These are phyloP conservation scores for Furcula furcula DNA, from an alignment of 2,888 invertebrate species.

Conservation along the genomic window DNA sequence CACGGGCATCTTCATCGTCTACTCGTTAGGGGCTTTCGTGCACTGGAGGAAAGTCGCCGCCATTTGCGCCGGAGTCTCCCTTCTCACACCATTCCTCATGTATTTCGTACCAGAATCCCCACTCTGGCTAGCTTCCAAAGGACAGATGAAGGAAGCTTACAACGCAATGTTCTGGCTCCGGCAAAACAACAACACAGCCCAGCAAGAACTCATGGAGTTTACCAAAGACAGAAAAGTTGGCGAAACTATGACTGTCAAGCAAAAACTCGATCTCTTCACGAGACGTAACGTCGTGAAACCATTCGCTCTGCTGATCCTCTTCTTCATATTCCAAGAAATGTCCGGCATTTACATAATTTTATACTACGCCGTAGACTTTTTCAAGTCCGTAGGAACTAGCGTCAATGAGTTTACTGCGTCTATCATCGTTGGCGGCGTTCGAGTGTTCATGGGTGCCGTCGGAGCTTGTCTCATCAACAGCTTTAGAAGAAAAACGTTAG, in stretches of 20 bases:
- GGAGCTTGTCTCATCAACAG: conserved; percentile 85
- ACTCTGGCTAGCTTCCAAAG: conserved; percentile 84
- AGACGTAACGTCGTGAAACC: conserved; percentile 84
- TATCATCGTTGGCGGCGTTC: conserved; percentile 85
- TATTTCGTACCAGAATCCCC: conserved; percentile 87
- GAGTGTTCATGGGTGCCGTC: conserved; percentile 85
- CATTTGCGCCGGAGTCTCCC: conserved; percentile 82
- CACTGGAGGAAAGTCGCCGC: conserved; percentile 86
- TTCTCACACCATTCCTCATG: conserved; percentile 81
- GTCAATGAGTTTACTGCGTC: conserved; percentile 86
- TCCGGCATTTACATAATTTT: conserved; percentile 88
- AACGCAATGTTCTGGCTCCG: conserved; percentile 84
- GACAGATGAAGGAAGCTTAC: conserved; percentile 82
- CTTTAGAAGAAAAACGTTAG: conserved; percentile 83
- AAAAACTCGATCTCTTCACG: conserved; percentile 68
- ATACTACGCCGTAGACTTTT: conserved; percentile 87
- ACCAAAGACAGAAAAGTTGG: conserved; percentile 67
- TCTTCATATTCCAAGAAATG: conserved; percentile 87
- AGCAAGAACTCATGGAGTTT: conserved; percentile 84
- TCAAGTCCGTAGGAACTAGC: conserved; percentile 84
- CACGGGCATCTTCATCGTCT: conserved; percentile 86
- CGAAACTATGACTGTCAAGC: conserved; percentile 59
- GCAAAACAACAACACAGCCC: conserved; percentile 83
- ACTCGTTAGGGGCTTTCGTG: conserved; percentile 84
- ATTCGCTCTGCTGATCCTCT: conserved; percentile 83